Conservation (phyloP, 2,888 invertebrate species). For the Bursaphelenchus okinawaensis region DNA sequence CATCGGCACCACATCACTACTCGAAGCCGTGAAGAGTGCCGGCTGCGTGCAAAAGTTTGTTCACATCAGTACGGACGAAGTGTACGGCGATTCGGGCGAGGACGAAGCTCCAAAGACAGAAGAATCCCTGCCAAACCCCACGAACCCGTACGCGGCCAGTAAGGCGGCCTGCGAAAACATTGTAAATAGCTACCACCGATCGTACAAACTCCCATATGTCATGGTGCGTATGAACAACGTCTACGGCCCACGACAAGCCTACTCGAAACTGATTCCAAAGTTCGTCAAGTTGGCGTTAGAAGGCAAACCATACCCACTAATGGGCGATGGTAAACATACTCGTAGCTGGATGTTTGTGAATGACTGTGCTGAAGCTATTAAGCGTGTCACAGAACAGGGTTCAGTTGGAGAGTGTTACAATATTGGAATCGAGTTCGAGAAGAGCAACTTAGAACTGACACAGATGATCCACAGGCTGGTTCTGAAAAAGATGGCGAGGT, state of each 20-base stretch:
- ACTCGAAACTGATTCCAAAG: slow-evolving; percentile 54
- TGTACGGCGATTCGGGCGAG: slow-evolving; percentile 58
- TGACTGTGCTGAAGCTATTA: slow-evolving; percentile 53
- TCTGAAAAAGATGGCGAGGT: slow-evolving; percentile 22
- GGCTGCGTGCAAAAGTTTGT: slow-evolving; percentile 46
- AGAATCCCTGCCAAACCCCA: slow-evolving; percentile 46
- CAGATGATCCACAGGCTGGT: slow-evolving; percentile 55
- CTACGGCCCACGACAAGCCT: slow-evolving; percentile 41
- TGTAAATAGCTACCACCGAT: slow-evolving; percentile 49
- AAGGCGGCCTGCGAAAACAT: slow-evolving; percentile 55
- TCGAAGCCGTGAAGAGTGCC: slow-evolving; percentile 49
- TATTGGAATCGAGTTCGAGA: slow-evolving; percentile 57
- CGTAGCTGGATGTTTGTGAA: slow-evolving; percentile 56
- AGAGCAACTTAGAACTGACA: slow-evolving; percentile 57
- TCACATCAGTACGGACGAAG: slow-evolving; percentile 58
- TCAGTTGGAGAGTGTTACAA: slow-evolving; percentile 47
- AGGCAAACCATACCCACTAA: slow-evolving; percentile 52
- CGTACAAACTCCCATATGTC: slow-evolving; percentile 56
- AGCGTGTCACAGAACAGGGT: slow-evolving; percentile 57
- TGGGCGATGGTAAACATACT: slow-evolving; percentile 55
- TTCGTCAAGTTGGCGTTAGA: slow-evolving; percentile 53
- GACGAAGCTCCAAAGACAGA: slow-evolving; percentile 50
- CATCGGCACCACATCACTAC: slow-evolving; percentile 50
- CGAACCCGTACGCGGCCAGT: slow-evolving; percentile 57
- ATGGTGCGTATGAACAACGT: slow-evolving; percentile 50